phyloP scores from a whole-genome alignment of 2,797 vertebrate species.

The Nannoperca obscura region DNA sequence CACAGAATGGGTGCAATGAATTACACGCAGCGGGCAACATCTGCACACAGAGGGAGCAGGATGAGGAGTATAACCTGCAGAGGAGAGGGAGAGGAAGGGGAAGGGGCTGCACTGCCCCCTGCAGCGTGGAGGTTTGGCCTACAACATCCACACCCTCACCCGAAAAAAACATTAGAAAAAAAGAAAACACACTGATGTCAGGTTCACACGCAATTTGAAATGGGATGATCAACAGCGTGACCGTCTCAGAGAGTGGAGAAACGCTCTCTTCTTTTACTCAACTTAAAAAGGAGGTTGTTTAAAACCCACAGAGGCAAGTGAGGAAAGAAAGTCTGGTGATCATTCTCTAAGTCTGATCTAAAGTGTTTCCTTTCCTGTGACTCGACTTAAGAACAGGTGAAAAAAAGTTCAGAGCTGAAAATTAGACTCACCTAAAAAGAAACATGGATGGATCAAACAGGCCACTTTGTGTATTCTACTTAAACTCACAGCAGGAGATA shows the following conservation, averaged over 20 bases:
- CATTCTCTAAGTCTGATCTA: too few relatives aligned
- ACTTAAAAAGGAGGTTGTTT: not conserved
- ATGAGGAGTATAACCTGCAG: constrained; percentile 79
- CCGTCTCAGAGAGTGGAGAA: not conserved
- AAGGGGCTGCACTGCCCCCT: constrained; percentile 64
- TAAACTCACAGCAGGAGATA: not conserved
- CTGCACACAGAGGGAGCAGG: constrained; percentile 67
- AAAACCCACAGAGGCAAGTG: too few relatives aligned
- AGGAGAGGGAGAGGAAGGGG: constrained; percentile 62
- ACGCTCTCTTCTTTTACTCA: not conserved
- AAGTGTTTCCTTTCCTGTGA: too few relatives aligned
- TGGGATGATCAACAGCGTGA: not conserved
- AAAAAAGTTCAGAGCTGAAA: not conserved
- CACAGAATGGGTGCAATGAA: constrained; percentile 46
- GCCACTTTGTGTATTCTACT: not conserved
- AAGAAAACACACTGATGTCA: constrained; percentile 1
- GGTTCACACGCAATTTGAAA: not conserved
- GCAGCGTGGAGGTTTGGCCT: constrained; percentile 69
- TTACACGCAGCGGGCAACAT: constrained; percentile 42
- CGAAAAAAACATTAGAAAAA: constrained; percentile 24
- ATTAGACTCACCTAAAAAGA: not conserved
- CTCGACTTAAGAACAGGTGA: too few relatives aligned
- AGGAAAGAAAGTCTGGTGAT: too few relatives aligned
- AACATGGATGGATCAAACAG: not conserved
- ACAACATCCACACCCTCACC: constrained; percentile 71